These are phyloP conservation scores for Desoria tigrina DNA, from an alignment of 2,888 invertebrate genomes.

Conservation along the genomic window DNA sequence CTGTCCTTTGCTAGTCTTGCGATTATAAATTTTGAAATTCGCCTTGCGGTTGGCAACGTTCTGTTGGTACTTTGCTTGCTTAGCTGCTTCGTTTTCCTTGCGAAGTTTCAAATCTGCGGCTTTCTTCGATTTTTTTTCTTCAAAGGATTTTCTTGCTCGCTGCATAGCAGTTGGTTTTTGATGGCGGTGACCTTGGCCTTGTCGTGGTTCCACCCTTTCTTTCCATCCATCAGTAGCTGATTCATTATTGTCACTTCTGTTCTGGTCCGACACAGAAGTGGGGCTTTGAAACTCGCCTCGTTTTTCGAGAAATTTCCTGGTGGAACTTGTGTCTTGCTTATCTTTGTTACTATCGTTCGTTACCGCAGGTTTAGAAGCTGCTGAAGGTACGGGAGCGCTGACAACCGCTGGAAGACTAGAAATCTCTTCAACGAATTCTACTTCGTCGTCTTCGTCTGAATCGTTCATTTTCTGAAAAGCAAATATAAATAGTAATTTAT, in stretches of 20 bases:
- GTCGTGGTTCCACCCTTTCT: constrained; percentile 26
- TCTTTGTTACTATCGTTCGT: no score
- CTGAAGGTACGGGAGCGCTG: no score
- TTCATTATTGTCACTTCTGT: constrained; percentile 61
- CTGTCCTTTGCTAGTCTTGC: constrained; percentile 78
- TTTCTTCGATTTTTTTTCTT: not conserved
- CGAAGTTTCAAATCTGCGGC: not conserved
- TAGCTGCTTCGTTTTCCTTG: constrained; percentile 19
- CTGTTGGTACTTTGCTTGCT: constrained; percentile 2
- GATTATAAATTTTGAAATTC: constrained; percentile 66
- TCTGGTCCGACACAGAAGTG: not conserved
- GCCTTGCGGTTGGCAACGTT: constrained; percentile 62
- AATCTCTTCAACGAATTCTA: no score
- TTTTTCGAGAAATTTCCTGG: no score
- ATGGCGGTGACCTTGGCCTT: not conserved
- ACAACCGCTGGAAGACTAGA: no score
- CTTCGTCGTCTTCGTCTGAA: no score
- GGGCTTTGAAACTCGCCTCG: no score
- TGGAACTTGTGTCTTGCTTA: no score
- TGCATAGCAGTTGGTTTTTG: not conserved
- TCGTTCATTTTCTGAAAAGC: no score
- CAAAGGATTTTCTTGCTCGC: not conserved
- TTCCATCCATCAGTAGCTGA: constrained; percentile 58
- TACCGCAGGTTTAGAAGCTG: no score
- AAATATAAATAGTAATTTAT: no score